Conservation (phyloP, 1,140 invertebrate species). For the Contarinia nasturtii region DNA sequence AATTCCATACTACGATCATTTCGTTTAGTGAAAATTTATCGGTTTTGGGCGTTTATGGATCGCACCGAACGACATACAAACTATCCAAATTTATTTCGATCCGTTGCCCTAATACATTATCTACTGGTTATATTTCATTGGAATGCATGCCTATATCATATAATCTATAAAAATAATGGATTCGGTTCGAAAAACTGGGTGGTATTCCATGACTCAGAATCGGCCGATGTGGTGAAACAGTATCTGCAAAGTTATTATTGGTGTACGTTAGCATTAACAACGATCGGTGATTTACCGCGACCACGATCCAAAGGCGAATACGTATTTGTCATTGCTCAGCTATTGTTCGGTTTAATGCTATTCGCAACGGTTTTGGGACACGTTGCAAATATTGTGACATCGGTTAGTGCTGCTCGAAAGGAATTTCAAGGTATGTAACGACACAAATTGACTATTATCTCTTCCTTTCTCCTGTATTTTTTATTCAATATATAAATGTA, state of each 20-base stretch:
- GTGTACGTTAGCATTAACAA: conserved; percentile 89
- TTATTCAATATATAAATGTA: background rate
- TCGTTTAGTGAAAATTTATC: conserved; percentile 93
- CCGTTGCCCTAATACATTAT: conserved; percentile 85
- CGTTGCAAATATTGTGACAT: conserved; percentile 89
- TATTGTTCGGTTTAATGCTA: conserved; percentile 74
- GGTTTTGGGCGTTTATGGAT: conserved; percentile 97
- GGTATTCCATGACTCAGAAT: conserved; percentile 56
- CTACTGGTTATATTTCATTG: conserved; percentile 97
- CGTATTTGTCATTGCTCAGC: conserved; percentile 74
- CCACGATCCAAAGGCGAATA: conserved; percentile 79
- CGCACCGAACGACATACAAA: conserved; percentile 95
- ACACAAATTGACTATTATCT: background rate
- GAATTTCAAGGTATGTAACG: conserved; percentile 85
- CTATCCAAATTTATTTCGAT: conserved; percentile 94
- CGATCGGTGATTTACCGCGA: conserved; percentile 61
- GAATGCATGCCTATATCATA: conserved; percentile 96
- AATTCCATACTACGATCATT: conserved; percentile 93
- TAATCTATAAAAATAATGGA: conserved; percentile 85
- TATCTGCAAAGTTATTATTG: conserved; percentile 97
- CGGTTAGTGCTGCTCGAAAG: conserved; percentile 80
- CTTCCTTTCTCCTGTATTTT: background rate
- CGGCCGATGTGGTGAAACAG: conserved; percentile 74
- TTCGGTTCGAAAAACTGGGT: conserved; percentile 85
- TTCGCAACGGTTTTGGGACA: conserved; percentile 86